These are phyloP conservation scores for Dynastes grantii DNA, from an alignment of 2,888 invertebrate genomes.

Conservation along the genomic window DNA sequence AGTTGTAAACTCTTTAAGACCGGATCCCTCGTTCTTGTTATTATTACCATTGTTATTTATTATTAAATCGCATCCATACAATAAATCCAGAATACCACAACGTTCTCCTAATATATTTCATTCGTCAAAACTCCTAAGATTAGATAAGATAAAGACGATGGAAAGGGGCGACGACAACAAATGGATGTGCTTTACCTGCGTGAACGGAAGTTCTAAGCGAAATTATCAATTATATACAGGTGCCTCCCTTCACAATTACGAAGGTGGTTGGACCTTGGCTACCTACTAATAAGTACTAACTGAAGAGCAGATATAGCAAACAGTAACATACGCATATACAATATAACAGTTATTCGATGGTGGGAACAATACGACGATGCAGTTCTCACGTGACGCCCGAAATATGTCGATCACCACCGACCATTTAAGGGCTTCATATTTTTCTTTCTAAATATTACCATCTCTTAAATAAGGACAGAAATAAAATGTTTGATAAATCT, in stretches of 20 bases:
- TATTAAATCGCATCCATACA: too few relatives aligned
- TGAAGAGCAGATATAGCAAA: neutral
- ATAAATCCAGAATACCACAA: too few relatives aligned
- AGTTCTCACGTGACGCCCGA: conserved; percentile 48
- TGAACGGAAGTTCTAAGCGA: conserved; percentile 51
- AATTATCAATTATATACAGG: conserved; percentile 46
- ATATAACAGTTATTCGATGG: conserved; percentile 13
- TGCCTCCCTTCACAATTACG: conserved; percentile 40
- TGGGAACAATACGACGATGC: conserved; percentile 50
- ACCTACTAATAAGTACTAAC: neutral
- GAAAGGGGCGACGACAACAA: neutral
- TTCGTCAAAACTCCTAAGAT: neutral
- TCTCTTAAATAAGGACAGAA: too few relatives aligned
- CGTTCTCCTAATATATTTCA: neutral
- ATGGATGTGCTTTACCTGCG: neutral
- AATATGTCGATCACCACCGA: conserved; percentile 25
- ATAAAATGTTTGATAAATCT: too few relatives aligned
- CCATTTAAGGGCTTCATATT: neutral
- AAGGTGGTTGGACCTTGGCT: neutral
- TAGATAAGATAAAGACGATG: neutral
- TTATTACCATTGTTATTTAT: too few relatives aligned
- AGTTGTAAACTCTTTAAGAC: too few relatives aligned
- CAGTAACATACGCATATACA: neutral
- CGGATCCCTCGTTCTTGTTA: too few relatives aligned
- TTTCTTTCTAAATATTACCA: too few relatives aligned